Base-by-base conservation (phyloP, 2,113 vertebrate genomes). In the Pelecanoides urinatrix region DNA sequence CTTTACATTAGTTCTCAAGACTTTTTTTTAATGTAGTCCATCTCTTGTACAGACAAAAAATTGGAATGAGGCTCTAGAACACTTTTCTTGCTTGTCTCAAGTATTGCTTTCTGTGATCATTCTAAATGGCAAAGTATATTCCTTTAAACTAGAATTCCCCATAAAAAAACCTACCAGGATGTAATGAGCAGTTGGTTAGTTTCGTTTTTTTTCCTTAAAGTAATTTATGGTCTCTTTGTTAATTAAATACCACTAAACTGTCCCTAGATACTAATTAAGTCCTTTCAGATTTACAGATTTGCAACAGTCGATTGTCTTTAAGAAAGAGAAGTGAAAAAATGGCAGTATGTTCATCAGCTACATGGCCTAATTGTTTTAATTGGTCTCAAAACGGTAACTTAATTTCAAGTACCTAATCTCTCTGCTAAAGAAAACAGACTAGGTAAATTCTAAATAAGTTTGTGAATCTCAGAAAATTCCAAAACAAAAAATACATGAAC, bases 181-280 rank as follows among this genome's bases (percentile, higher is more conserved):
- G 15, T 65, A 81, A 58, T 42, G 26, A 62, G 36, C 40, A 6
- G 6, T 10, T 62, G 6, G 30, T 36, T 58, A 49, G 14, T 32
- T 52, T 65, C 29, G 5, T 0, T 10, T 45, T 63, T 38, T 63
- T 75, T 3, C 2, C 16, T 63, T 88, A 36, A 86, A 72, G 11
- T 92, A 86, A 88, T 90, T 94, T 93, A 55, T 49, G 6, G 11
- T 47, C 13, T 76, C 19, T 89, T 70, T 90, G 72, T 80, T 96
- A 91, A 74, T 94, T 88, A 89, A 90, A 71, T 68, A 70, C 44
- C 34, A n/a, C 65, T 88, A 94, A 96, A 70, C 56, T 92, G 56
- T 94, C 93, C 65, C 85, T 85, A 50, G 72, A 75, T 68, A 67
- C 77, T 86, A 91, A 97, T 95, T 97, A 95, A 81, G 12, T 74